Percentiles rank a stretch among this genome's conserved stretches.
These are phyloP conservation scores for Aphrophora alni DNA, from an alignment of 2,888 invertebrate genomes.

Conservation along the genomic window DNA sequence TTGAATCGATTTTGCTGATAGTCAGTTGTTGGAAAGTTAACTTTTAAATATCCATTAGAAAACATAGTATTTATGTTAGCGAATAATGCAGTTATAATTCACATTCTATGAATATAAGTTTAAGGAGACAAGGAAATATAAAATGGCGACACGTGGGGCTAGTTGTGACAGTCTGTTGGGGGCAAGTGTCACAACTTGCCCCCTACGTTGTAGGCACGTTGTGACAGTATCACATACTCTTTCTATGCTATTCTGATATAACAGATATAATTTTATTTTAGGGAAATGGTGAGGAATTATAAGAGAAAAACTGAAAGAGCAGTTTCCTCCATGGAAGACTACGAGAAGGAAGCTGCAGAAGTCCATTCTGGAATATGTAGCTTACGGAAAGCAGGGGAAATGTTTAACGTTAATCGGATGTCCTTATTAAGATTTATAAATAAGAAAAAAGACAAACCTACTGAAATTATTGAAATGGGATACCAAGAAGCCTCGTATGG, in stretches of 20 bases:
- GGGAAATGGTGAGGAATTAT: too few species aligned
- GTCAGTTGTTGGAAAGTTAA: not conserved
- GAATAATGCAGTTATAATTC: not conserved
- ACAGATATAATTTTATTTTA: too few species aligned
- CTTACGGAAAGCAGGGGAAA: not conserved
- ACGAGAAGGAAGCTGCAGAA: not conserved
- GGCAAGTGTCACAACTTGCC: not conserved
- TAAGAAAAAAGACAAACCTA: not conserved
- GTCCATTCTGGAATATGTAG: not conserved
- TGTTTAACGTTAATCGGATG: not conserved
- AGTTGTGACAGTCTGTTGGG: too few species aligned
- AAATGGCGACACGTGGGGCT: too few species aligned
- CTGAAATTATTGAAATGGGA: not conserved
- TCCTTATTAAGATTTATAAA: not conserved
- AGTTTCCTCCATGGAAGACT: too few species aligned
- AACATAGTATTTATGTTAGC: not conserved
- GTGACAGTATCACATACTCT: too few species aligned
- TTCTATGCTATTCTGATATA: too few species aligned
- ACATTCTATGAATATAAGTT: not conserved
- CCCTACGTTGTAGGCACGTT: not conserved
- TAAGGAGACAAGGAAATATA: not conserved
- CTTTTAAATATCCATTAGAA: not conserved
- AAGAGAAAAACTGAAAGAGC: too few species aligned
- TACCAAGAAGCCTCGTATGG: not conserved
- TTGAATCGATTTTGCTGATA: not conserved